Conservation (phyloP, 2,113 vertebrate genomes). For the Pithys albifrons region DNA sequence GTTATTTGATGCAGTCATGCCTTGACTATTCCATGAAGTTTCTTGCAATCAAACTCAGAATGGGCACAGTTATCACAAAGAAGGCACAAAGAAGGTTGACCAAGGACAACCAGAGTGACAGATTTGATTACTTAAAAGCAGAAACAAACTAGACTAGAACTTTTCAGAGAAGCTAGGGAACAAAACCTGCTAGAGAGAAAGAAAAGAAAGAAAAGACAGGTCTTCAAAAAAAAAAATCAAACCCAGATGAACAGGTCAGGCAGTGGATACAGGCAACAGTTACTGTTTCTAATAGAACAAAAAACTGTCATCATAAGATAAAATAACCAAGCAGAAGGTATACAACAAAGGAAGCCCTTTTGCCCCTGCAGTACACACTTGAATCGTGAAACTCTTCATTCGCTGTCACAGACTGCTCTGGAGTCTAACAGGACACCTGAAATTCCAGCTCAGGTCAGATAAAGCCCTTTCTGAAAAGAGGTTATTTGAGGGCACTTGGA, state of each 20-base stretch:
- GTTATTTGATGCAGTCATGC: background rate
- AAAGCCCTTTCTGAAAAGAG: background rate
- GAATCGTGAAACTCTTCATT: accelerated
- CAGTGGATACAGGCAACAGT: background rate
- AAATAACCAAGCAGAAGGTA: background rate
- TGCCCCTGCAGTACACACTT: background rate
- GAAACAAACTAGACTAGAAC: background rate
- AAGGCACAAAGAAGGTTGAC: background rate
- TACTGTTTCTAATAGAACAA: background rate
- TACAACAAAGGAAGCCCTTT: background rate
- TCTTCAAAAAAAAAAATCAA: background rate
- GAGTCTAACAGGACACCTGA: background rate
- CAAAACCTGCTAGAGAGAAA: background rate
- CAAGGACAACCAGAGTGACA: background rate
- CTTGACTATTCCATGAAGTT: background rate
- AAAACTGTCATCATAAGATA: background rate
- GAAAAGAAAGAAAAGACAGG: background rate
- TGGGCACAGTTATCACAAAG: background rate
- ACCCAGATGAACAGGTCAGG: background rate
- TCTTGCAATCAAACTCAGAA: background rate
- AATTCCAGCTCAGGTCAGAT: background rate
- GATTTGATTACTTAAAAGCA: background rate
- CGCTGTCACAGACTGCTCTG: background rate
- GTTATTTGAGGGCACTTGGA: background rate
- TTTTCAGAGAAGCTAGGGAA: background rate